These are phyloP conservation scores for Megaustenia siamemsis DNA, from an alignment of 2,888 invertebrate genomes.

Conservation along the genomic window DNA sequence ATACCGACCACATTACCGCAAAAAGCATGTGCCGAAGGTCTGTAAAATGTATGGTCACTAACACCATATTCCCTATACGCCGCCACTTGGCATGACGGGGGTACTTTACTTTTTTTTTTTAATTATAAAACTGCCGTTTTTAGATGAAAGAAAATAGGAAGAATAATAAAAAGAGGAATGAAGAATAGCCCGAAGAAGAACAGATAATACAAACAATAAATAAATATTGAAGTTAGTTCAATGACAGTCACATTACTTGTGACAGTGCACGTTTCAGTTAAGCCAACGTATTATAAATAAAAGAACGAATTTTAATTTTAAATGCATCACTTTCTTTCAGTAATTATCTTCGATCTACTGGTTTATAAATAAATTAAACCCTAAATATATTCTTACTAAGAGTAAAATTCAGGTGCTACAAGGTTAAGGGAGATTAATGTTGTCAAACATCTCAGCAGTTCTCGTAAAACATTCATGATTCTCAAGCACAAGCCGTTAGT, in stretches of 20 bases:
- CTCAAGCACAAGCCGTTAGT: background rate
- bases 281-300: background rate
- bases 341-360: background rate
- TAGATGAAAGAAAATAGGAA: background rate
- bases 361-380: background rate
- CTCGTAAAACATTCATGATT: slow-evolving; percentile 6
- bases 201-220: background rate
- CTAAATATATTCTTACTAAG: background rate
- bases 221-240: too few species aligned
- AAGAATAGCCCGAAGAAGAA: background rate
- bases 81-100: too few species aligned
- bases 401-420: background rate
- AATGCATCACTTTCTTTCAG: background rate
- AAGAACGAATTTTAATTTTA: background rate
- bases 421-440: background rate
- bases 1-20: too few species aligned
- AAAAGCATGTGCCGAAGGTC: too few species aligned
- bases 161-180: slow-evolving; percentile 21
- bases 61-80: too few species aligned
- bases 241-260: too few species aligned
- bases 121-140: too few species aligned
- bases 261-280: too few species aligned
- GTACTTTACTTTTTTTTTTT: too few species aligned
- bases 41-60: too few species aligned
- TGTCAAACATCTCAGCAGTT: background rate